A percentile compares a stretch with the other conserved stretches of the same genome.
Conservation (phyloP, 2,113 vertebrate species). For the Elgaria multicarinata region DNA sequence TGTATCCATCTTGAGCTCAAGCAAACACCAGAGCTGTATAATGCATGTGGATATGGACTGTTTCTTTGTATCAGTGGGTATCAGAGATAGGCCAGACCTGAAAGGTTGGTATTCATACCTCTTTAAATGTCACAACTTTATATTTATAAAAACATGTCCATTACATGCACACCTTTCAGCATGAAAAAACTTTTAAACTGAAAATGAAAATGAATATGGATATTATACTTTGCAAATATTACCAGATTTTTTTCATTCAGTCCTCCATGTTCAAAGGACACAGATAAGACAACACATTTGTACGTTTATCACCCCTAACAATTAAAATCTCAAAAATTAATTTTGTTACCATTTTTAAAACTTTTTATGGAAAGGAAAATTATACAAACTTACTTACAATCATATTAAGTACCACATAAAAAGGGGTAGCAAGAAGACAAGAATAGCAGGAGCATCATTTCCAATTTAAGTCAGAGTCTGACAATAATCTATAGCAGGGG, state of each 20-base stretch:
- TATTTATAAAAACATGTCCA: neutral
- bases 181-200: neutral
- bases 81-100: slow-evolving; percentile 92
- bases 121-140: neutral
- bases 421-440: no score
- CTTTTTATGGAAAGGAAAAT: no score
- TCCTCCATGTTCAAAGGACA: neutral
- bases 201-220: neutral
- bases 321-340: neutral
- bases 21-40: slow-evolving; percentile 88
- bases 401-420: no score
- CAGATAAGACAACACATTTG: neutral
- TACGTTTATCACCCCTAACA: neutral
- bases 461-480: neutral
- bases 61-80: slow-evolving; percentile 98
- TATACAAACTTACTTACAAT: no score
- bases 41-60: slow-evolving; percentile 99
- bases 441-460: neutral
- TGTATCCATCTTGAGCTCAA: slow-evolving; percentile 74
- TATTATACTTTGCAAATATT: neutral
- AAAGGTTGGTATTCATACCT: slow-evolving; percentile 84
- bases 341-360: neutral
- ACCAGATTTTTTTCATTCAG: neutral
- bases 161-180: neutral
- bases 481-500: neutral